Percentiles rank a stretch among this genome's conserved stretches.
phyloP scores from a whole-genome alignment of 2,113 vertebrate species.

The Chelonoidis abingdonii region DNA sequence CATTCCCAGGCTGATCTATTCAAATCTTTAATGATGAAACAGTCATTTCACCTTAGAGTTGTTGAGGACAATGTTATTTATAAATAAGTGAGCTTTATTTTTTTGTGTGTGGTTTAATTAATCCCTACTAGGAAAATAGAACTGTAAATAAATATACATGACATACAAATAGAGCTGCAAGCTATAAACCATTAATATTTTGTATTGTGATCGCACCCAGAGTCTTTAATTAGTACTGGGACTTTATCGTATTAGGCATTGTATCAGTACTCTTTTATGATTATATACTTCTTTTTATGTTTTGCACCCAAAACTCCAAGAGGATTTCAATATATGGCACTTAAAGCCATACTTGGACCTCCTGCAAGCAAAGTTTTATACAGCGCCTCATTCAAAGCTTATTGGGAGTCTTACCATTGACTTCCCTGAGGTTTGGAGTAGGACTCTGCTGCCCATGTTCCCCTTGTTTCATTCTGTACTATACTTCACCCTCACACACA shows the following conservation, averaged over 20 bases:
- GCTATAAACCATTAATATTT: not conserved
- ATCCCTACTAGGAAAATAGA: not conserved
- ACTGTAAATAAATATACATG: not conserved
- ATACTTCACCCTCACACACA: no score
- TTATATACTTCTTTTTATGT: not conserved
- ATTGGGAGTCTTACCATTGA: not conserved
- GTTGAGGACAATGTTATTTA: not conserved
- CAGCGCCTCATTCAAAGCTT: not conserved
- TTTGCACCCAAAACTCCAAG: not conserved
- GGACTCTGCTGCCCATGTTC: not conserved
- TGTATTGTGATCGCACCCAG: not conserved
- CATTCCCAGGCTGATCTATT: not conserved
- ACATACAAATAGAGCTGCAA: not conserved
- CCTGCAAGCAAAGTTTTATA: not conserved
- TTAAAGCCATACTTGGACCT: not conserved
- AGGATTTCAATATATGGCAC: not conserved
- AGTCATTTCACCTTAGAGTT: not conserved
- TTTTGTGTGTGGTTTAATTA: fast-evolving
- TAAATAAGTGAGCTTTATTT: not conserved
- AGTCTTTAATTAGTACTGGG: not conserved
- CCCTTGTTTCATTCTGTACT: not conserved
- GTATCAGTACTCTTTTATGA: not conserved
- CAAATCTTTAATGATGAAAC: not conserved
- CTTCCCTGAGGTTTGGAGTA: not conserved
- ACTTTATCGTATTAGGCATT: not conserved